A percentile compares a stretch with the other conserved stretches of the same genome.
Evolutionary conservation across 2,113 vertebrate genomes (phyloP).

Genomic region (Carollia perspicillata): DNA sequence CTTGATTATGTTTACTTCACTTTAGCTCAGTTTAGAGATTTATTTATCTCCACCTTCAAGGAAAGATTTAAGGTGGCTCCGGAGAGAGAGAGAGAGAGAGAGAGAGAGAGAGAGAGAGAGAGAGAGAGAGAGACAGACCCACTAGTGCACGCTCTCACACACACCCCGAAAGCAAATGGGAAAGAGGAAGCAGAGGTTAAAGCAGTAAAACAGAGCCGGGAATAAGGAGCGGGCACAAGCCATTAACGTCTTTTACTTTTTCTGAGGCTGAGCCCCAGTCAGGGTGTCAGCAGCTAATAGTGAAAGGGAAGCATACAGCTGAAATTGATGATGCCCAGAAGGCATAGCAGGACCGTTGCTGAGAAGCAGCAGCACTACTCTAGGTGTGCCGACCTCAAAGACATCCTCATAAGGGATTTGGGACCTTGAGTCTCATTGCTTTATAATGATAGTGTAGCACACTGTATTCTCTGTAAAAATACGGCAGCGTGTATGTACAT

Average conservation of each 20-base stretch:
- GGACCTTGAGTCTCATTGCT: background rate
- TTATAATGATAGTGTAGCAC: background rate
- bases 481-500: background rate
- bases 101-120: background rate
- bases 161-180: background rate
- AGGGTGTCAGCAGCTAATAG: background rate
- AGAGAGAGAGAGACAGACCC: background rate
- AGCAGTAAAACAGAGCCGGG: background rate
- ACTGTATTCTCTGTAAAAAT: background rate
- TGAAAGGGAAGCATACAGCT: background rate
- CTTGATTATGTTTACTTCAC: conserved; percentile 14
- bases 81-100: background rate
- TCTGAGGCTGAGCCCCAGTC: background rate
- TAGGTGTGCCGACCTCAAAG: background rate
- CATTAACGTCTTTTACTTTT: background rate
- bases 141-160: too few species aligned
- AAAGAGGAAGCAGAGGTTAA: background rate
- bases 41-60: background rate
- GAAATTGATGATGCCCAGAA: background rate
- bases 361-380: background rate
- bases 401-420: background rate
- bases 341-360: background rate
- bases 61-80: background rate
- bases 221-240: background rate
- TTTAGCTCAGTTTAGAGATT: background rate